These are phyloP conservation scores for Cnemophilus loriae DNA, from an alignment of 2,113 vertebrate genomes.

Conservation along the genomic window DNA sequence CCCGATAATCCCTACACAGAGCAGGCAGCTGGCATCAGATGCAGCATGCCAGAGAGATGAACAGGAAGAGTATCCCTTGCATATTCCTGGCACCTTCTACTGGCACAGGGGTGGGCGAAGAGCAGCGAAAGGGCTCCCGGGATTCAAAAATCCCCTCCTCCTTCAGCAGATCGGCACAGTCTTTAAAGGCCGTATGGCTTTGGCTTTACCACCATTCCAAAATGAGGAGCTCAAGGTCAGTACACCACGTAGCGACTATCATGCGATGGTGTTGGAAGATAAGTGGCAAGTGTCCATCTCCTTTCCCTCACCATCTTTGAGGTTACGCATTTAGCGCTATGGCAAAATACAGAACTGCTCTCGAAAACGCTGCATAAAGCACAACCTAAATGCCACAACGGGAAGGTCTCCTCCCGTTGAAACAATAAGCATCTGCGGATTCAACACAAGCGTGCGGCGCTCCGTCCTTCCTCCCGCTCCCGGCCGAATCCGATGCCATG, in stretches of 20 bases:
- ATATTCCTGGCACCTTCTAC: slow-evolving; percentile 16
- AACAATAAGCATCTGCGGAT: background rate
- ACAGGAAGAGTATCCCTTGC: background rate
- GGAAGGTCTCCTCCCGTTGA: background rate
- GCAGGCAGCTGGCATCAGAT: background rate
- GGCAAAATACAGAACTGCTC: background rate
- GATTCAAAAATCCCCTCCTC: background rate
- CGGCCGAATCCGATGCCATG: background rate
- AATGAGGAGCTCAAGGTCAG: background rate
- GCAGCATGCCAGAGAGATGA: slow-evolving; percentile 11
- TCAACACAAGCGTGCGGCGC: background rate
- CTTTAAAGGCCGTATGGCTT: background rate
- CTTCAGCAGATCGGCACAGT: background rate
- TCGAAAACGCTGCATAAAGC: background rate
- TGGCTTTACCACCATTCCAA: background rate
- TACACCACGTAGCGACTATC: background rate
- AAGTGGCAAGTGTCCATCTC: background rate
- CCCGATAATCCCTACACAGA: background rate
- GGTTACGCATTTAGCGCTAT: background rate
- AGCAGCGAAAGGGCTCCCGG: background rate
- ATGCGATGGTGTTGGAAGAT: rapidly evolving
- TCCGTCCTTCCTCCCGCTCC: background rate
- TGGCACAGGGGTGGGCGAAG: background rate
- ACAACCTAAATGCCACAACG: background rate
- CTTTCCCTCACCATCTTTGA: background rate